Conservation (phyloP, 2,888 invertebrate species). For the Eudemis profundana region DNA sequence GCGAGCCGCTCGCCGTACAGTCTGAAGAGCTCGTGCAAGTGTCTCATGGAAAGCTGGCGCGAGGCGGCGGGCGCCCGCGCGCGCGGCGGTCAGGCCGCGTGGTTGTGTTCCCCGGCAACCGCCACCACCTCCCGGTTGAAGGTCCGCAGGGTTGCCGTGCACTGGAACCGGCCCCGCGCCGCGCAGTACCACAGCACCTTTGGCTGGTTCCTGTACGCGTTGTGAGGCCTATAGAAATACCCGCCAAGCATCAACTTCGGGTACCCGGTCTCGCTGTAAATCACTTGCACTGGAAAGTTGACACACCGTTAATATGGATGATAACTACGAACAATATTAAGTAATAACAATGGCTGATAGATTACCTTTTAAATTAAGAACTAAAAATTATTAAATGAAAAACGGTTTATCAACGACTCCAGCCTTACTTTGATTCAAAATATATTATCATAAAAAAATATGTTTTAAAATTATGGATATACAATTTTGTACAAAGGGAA, state of each 20-base stretch:
- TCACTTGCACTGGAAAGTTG: slow-evolving; percentile 68
- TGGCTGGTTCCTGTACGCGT: slow-evolving; percentile 76
- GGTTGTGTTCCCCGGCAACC: slow-evolving; percentile 69
- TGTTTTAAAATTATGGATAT: background rate
- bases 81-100: slow-evolving; percentile 61
- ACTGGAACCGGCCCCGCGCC: slow-evolving; percentile 68
- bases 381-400: background rate
- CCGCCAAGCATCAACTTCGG: slow-evolving; percentile 73
- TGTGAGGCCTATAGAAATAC: slow-evolving; percentile 76
- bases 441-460: background rate
- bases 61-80: slow-evolving; percentile 51
- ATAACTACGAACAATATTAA: background rate
- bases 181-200: slow-evolving; percentile 78
- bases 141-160: slow-evolving; percentile 70
- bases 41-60: slow-evolving; percentile 49
- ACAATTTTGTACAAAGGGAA: slow-evolving; percentile 5
- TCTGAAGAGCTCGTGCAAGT: slow-evolving; percentile 58
- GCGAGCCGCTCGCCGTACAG: slow-evolving; percentile 62
- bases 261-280: slow-evolving; percentile 71
- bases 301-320: slow-evolving; percentile 46
- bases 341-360: slow-evolving; percentile 6
- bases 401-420: background rate
- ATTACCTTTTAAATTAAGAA: slow-evolving; percentile 16
- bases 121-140: slow-evolving; percentile 68
- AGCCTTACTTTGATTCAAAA: background rate